Conservation (phyloP, 2,888 invertebrate genomes). For the Phengaris alcon region DNA sequence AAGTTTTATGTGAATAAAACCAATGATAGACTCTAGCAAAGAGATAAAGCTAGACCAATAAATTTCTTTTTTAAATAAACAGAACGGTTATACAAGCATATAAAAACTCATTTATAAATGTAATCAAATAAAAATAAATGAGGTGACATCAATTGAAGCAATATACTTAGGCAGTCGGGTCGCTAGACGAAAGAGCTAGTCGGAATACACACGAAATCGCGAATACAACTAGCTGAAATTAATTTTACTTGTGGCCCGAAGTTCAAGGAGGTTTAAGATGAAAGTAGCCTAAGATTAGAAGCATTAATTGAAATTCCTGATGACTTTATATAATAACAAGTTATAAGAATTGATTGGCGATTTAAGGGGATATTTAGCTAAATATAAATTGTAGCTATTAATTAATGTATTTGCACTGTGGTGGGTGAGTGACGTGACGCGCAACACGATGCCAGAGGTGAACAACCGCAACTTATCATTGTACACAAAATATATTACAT, state of each 20-base stretch:
- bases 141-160: not conserved
- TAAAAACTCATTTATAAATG: not conserved
- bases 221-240: not conserved
- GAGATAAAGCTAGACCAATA: not conserved
- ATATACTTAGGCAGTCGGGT: not conserved
- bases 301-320: not conserved
- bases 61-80: not conserved
- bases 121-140: constrained; percentile 21
- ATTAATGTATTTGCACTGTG: not conserved
- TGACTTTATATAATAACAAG: constrained; percentile 6
- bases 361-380: not conserved
- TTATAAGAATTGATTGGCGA: not conserved
- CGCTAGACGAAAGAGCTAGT: not conserved
- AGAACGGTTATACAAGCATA: not conserved
- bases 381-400: constrained; percentile 8
- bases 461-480: constrained; percentile 69
- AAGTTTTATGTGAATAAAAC: not conserved
- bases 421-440: constrained; percentile 19
- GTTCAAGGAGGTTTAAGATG: not conserved
- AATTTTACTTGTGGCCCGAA: not conserved
- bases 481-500: constrained; percentile 65
- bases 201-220: not conserved
- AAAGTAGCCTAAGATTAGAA: constrained; percentile 1
- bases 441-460: constrained; percentile 50
- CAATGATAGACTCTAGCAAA: not conserved